Base-by-base conservation (phyloP, 1,140 invertebrate genomes). In the Drosophila mayri region DNA sequence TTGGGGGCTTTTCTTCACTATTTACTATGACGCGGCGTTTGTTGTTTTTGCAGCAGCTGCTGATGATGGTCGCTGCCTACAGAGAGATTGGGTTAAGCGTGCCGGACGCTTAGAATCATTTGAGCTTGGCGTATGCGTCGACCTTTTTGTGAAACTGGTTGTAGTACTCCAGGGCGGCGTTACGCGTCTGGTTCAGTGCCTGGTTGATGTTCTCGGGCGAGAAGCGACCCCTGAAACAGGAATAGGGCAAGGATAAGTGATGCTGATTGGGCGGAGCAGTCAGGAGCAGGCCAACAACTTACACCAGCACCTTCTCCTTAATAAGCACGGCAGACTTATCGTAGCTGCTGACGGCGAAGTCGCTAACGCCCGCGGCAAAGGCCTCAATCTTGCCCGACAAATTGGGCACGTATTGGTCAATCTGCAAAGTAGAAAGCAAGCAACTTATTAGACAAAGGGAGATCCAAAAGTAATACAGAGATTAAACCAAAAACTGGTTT, bases 261-360 rank as follows among this genome's bases (percentile, higher is more conserved):
- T 40, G 18, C 18, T 18, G 4, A 30, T 28, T 37, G 41, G 2
- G 1, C 6, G 55, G 32, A 12, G 20, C 18, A 20, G 3, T 22
- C 28, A 14, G n/a, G 20, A 8, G 30, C 37, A 25, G 25, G 25
- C 25, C 25, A 30, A 7, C 38, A 86, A 96, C 96, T 96, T 94
- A 97, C 96, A 96, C 93, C 93, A 97, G 96, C 50, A 97, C 95
- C 93, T 96, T 96, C 38, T 94, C 95, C 91, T 94, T 94, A 77
- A 96, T 93, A 93, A 96, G 95, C 46, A 94, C 93, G 12, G 91
- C 76, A 7, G 92, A 91, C 32, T 93, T 77, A 43, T 93, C 87
- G 67, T 93, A 95, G 73, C 93, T 93, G 25, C 94, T 93, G 25
- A 73, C 81, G 0, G 93, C 90, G 64, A 94, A 93, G 92, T 92